Conservation (phyloP, 37 sponge, comb jelly and placozoan species). For the Theonella swinhoei region DNA sequence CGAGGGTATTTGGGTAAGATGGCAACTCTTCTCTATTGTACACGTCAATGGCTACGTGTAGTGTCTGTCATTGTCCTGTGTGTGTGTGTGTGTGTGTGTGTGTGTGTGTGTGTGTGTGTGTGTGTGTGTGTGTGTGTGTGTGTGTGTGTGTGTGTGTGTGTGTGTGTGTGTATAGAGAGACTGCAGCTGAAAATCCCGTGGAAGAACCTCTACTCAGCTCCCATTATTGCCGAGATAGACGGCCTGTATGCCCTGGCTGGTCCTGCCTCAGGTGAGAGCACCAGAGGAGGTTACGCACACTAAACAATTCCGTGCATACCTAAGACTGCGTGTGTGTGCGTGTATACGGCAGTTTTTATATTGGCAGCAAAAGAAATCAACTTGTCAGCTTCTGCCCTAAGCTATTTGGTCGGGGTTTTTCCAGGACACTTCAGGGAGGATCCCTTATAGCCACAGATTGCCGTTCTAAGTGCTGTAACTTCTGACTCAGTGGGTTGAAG, state of each 20-base stretch:
- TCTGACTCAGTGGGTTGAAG: no score
- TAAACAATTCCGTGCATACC: no score
- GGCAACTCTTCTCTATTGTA: neutral
- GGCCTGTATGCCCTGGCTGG: constrained; percentile 70
- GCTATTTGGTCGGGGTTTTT: no score
- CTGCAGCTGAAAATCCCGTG: constrained; percentile 62
- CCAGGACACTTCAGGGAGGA: no score
- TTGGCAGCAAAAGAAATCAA: no score
- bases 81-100: neutral
- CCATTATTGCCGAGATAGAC: constrained; percentile 56
- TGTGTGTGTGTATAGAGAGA: constrained; percentile 15
- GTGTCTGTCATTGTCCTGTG: no score
- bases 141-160: neutral
- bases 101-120: neutral
- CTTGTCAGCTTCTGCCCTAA: neutral
- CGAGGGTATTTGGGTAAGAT: constrained; percentile 58
- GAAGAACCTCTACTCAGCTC: constrained; percentile 60
- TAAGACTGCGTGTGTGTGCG: no score
- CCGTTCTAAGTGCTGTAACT: no score
- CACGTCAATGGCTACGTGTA: neutral
- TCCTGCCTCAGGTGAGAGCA: constrained; percentile 66
- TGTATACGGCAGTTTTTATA: neutral
- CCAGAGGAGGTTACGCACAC: neutral
- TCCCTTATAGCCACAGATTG: no score
- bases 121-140: neutral